Evolutionary conservation across 2,888 invertebrate genomes (phyloP).

Genomic region (Drosophila heteroneura): DNA sequence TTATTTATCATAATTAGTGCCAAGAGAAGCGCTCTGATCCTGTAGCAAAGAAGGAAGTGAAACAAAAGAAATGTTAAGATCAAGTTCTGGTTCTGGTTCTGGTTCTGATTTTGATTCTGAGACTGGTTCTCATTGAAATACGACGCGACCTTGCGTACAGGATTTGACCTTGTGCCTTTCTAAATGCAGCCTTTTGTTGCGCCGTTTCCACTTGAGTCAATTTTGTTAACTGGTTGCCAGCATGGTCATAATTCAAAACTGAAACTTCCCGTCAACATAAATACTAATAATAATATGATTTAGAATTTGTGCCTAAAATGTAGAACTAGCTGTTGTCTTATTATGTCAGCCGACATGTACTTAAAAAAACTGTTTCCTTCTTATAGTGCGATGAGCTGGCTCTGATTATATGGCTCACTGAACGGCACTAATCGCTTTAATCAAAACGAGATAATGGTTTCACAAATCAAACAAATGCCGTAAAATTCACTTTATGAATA

Average conservation of each 20-base stretch:
- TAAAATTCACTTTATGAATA: slow-evolving; percentile 58
- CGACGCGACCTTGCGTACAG: slow-evolving; percentile 64
- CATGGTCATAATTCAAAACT: slow-evolving; percentile 65
- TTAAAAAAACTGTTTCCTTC: slow-evolving; percentile 31
- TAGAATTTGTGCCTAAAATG: slow-evolving; percentile 34
- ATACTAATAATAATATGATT: slow-evolving; percentile 43
- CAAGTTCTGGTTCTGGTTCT: slow-evolving; percentile 2
- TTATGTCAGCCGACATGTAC: background rate
- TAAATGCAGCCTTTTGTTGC: slow-evolving; percentile 57
- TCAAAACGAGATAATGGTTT: slow-evolving; percentile 58
- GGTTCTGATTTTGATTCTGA: background rate
- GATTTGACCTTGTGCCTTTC: slow-evolving; percentile 65
- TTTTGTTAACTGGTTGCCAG: slow-evolving; percentile 14
- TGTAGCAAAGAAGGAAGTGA: slow-evolving; percentile 53
- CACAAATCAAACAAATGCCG: slow-evolving; percentile 74
- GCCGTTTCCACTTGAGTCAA: slow-evolving; percentile 47
- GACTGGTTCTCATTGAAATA: slow-evolving; percentile 7
- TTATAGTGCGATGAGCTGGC: slow-evolving; percentile 3
- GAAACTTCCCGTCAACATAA: slow-evolving; percentile 68
- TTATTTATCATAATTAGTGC: slow-evolving; percentile 58
- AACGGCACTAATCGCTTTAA: slow-evolving; percentile 57
- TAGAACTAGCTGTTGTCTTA: slow-evolving; percentile 25
- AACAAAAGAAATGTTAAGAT: slow-evolving; percentile 7
- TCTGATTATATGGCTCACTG: slow-evolving; percentile 55
- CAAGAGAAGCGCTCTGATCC: slow-evolving; percentile 39